phyloP scores from a whole-genome alignment of 1,140 invertebrate species.

The Leptinotarsa lineolata region DNA sequence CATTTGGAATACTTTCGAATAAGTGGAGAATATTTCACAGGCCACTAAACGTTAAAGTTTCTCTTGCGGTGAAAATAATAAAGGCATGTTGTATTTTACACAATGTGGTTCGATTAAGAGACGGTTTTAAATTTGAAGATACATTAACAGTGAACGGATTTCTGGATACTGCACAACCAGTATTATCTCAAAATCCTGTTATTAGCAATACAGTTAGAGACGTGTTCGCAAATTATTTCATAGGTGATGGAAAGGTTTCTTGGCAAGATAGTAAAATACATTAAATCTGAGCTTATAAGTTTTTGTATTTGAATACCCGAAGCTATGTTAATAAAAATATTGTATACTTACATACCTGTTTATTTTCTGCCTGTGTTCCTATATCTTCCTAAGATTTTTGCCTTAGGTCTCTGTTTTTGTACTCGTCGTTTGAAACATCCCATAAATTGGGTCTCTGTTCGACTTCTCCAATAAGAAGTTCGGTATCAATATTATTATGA shows the following conservation, averaged over 20 bases:
- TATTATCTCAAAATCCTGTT: slow-evolving; percentile 27
- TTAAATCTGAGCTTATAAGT: no score
- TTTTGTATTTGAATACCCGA: no score
- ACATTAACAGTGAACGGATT: slow-evolving; percentile 33
- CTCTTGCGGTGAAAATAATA: slow-evolving; percentile 24
- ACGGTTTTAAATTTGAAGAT: slow-evolving; percentile 38
- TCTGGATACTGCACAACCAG: slow-evolving; percentile 29
- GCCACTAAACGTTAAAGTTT: slow-evolving; percentile 26
- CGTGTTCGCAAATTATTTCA: slow-evolving; percentile 33
- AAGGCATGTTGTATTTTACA: slow-evolving; percentile 24
- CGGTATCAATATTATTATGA: no score
- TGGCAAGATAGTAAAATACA: slow-evolving; percentile 36
- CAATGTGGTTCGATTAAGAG: slow-evolving; percentile 41
- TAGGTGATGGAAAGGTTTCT: slow-evolving; percentile 39
- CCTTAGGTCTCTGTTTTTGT: no score
- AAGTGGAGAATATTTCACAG: slow-evolving; percentile 47
- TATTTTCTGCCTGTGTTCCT: no score
- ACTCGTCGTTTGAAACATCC: no score
- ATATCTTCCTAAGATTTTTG: no score
- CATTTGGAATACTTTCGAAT: slow-evolving; percentile 48
- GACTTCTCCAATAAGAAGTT: no score
- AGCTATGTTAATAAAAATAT: no score
- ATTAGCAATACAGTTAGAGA: slow-evolving; percentile 31
- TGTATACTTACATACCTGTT: no score
- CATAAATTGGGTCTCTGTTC: no score